These are phyloP conservation scores for Syncerus caffer DNA, from an alignment of 2,797 vertebrate species.

Conservation along the genomic window DNA sequence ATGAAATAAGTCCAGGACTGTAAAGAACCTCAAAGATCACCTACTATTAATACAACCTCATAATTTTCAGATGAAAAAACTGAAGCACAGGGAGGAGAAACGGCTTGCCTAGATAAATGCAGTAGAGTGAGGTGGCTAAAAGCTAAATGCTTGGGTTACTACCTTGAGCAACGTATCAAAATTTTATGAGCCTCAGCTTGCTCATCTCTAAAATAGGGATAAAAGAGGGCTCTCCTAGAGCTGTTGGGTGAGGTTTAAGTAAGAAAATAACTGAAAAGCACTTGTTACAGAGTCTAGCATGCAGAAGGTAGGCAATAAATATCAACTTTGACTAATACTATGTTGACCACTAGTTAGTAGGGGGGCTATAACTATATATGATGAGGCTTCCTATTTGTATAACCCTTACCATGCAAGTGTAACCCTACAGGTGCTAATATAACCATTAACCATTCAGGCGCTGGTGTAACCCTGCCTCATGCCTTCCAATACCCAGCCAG, in stretches of 20 bases:
- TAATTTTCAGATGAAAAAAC: not conserved
- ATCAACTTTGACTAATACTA: not conserved
- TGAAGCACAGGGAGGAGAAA: not conserved
- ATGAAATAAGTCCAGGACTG: not conserved
- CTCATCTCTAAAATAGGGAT: not conserved
- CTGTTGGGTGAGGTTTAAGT: not conserved
- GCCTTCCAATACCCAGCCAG: not conserved
- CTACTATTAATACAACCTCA: not conserved
- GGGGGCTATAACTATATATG: not conserved
- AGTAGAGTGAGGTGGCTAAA: not conserved
- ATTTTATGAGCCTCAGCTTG: not conserved
- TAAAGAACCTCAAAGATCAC: not conserved
- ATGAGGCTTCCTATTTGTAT: not conserved
- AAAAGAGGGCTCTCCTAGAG: not conserved
- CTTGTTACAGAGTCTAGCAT: not conserved
- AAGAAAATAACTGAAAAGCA: not conserved
- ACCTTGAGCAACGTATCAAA: not conserved
- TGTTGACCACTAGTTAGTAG: not conserved
- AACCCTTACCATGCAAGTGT: not conserved
- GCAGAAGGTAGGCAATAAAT: not conserved
- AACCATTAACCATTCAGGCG: not conserved
- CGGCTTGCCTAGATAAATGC: not conserved
- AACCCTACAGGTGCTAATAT: not conserved
- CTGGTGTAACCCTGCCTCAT: too few relatives aligned
- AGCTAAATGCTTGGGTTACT: not conserved